Conservation (phyloP, 2,888 invertebrate genomes). For the Tinea pellionella region DNA sequence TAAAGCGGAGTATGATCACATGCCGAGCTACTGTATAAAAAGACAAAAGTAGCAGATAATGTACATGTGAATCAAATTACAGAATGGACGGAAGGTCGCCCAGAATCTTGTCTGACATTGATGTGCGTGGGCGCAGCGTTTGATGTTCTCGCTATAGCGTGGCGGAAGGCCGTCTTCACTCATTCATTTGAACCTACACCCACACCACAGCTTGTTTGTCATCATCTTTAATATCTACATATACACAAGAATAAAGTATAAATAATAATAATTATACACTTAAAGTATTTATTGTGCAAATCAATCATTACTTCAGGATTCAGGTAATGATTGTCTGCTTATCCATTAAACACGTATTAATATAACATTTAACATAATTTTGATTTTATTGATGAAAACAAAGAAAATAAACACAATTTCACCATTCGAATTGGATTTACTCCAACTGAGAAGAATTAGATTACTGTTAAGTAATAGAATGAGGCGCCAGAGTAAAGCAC, state of each 20-base stretch:
- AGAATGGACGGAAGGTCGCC: constrained; percentile 6
- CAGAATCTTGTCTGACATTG: constrained; percentile 5
- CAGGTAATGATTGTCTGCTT: background rate
- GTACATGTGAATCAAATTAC: constrained; percentile 1
- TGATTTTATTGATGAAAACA: background rate
- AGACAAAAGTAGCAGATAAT: background rate
- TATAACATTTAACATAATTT: background rate
- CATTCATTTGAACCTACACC: constrained; percentile 11
- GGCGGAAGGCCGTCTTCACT: constrained; percentile 12
- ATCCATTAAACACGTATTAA: background rate
- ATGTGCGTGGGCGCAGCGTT: constrained; percentile 9
- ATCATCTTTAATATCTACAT: background rate
- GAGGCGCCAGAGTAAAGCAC: background rate
- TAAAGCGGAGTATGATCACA: no score
- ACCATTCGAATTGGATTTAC: background rate
- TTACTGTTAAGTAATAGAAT: constrained; percentile 5
- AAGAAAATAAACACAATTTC: background rate
- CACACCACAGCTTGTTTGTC: background rate
- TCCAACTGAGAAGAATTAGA: background rate
- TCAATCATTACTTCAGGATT: no score
- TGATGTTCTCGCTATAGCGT: constrained; percentile 4
- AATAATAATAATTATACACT: background rate
- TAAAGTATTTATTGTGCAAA: background rate
- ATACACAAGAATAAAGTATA: background rate
- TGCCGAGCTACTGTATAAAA: background rate